Conservation (phyloP, 2,888 invertebrate genomes). For the Tipula unca region DNA sequence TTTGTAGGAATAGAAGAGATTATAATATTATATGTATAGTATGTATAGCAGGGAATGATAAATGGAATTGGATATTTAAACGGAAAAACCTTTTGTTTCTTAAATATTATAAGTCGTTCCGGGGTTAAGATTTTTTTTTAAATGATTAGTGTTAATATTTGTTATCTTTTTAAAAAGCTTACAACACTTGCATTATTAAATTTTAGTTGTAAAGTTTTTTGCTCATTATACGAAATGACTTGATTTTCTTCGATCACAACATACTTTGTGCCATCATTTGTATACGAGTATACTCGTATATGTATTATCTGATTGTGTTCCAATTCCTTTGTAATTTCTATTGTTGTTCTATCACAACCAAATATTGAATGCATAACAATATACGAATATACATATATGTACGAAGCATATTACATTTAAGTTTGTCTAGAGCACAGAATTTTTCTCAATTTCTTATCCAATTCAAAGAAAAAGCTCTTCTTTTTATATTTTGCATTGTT, state of each 20-base stretch:
- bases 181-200: too few relatives aligned
- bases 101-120: background rate
- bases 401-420: background rate
- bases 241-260: background rate
- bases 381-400: too few relatives aligned
- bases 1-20: background rate
- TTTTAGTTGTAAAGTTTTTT: too few relatives aligned
- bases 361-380: background rate
- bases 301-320: background rate
- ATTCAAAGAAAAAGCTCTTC: background rate
- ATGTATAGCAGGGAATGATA: background rate
- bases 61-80: background rate
- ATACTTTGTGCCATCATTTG: background rate
- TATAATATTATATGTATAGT: background rate
- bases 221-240: background rate
- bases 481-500: background rate
- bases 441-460: background rate
- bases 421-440: background rate
- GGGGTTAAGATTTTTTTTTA: background rate
- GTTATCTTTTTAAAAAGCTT: background rate
- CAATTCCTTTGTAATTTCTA: background rate
- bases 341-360: background rate
- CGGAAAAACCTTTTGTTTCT: background rate
- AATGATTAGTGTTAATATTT: background rate
- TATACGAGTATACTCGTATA: too few relatives aligned